Evolutionary conservation across 1,140 invertebrate species (phyloP).

Genomic region (Drosophila punjabiensis): DNA sequence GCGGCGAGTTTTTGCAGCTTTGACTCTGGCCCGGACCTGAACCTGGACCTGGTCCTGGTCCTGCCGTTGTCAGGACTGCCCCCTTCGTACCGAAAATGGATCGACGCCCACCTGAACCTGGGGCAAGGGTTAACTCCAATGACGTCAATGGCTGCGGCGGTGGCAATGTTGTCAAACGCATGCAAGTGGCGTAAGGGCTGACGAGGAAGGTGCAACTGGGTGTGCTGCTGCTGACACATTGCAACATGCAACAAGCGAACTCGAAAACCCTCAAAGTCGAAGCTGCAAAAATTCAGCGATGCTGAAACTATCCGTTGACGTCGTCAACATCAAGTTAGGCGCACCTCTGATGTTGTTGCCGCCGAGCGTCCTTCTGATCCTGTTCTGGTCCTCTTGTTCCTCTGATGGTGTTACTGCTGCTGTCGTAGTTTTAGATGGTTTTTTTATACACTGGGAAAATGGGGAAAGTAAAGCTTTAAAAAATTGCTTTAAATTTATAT

Average conservation of each 20-base stretch:
- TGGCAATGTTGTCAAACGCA: conserved; percentile 51
- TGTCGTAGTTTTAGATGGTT: conserved; percentile 7
- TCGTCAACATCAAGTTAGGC: conserved; percentile 46
- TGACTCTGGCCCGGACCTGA: conserved; percentile 2
- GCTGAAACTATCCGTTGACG: conserved; percentile 68
- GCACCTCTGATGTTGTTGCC: conserved; percentile 14
- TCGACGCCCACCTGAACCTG: conserved; percentile 14
- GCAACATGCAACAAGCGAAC: conserved; percentile 72
- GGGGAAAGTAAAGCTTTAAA: neutral
- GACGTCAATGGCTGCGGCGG: conserved; percentile 61
- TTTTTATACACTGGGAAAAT: neutral
- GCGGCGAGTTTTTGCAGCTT: conserved; percentile 43
- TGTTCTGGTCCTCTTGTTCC: conserved; percentile 8
- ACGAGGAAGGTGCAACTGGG: conserved; percentile 1
- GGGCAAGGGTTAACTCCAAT: conserved; percentile 66
- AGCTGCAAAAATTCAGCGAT: conserved; percentile 69
- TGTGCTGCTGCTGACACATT: conserved; percentile 62
- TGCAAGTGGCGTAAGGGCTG: neutral
- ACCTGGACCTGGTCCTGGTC: neutral
- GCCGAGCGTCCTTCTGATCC: neutral
- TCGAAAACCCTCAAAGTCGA: conserved; percentile 47
- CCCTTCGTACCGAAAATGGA: conserved; percentile 1
- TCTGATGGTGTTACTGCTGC: conserved; percentile 2
- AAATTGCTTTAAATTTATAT: neutral
- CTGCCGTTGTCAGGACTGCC: conserved; percentile 18